Percentiles rank a stretch among this genome's conserved stretches.
phyloP scores from a whole-genome alignment of 2,888 invertebrate genomes.

The Zele albiditarsus region DNA sequence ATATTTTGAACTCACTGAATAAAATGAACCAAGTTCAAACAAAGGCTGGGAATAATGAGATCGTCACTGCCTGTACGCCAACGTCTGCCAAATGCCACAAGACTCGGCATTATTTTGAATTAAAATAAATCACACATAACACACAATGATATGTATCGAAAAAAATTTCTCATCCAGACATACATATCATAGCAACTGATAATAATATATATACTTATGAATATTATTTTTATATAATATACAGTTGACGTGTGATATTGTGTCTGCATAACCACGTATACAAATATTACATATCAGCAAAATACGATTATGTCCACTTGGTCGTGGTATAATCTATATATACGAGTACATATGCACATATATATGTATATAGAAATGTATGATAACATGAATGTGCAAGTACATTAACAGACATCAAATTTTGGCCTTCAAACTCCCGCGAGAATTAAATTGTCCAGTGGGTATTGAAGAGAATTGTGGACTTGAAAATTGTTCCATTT shows the following conservation, averaged over 20 bases:
- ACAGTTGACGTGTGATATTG: neutral
- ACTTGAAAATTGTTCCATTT: too few species aligned
- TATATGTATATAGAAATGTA: too few species aligned
- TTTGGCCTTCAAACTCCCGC: too few species aligned
- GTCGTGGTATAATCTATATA: neutral
- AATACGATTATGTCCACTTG: neutral
- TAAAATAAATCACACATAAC: neutral
- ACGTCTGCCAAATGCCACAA: conserved; percentile 86
- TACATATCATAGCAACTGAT: neutral
- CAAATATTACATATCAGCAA: neutral
- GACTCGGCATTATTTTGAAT: conserved; percentile 82
- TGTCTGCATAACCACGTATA: neutral
- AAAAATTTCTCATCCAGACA: neutral
- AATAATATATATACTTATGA: neutral
- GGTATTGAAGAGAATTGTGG: too few species aligned
- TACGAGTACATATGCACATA: neutral
- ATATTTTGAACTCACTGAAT: conserved; percentile 78
- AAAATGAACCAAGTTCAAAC: conserved; percentile 81
- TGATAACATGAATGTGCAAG: too few species aligned
- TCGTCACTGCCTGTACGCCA: conserved; percentile 92
- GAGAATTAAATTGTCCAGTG: too few species aligned
- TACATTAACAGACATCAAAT: too few species aligned
- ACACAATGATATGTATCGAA: neutral
- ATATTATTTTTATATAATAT: neutral
- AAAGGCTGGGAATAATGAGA: conserved; percentile 85